These are phyloP conservation scores for Calephelis virginiensis DNA, from an alignment of 1,140 invertebrate genomes.

Conservation along the genomic window DNA sequence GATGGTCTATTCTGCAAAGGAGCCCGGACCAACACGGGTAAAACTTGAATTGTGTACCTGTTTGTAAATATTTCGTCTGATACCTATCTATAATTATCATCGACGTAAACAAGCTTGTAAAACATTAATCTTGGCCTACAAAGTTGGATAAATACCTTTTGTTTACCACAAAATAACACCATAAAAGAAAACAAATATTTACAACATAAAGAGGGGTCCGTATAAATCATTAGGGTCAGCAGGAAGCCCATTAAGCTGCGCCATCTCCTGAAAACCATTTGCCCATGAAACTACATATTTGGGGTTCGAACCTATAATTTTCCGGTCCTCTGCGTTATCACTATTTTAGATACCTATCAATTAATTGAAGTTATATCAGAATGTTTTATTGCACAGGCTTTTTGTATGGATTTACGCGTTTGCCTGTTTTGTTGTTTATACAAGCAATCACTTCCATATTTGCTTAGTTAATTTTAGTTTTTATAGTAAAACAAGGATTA, in stretches of 20 bases:
- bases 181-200: constrained; percentile 22
- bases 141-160: not conserved
- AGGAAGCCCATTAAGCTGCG: constrained; percentile 11
- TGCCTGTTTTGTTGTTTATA: too few species aligned
- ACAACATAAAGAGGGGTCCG: constrained; percentile 16
- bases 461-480: too few species aligned
- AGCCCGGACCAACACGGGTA: too few species aligned
- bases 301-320: constrained; percentile 22
- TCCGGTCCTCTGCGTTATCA: constrained; percentile 21
- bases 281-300: constrained; percentile 25
- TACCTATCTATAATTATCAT: too few species aligned
- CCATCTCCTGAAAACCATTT: constrained; percentile 20
- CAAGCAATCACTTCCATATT: too few species aligned
- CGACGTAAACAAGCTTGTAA: too few species aligned
- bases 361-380: constrained; percentile 1
- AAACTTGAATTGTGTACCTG: too few species aligned
- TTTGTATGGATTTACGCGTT: too few species aligned
- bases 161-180: not conserved
- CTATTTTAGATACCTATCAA: constrained; percentile 18
- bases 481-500: too few species aligned
- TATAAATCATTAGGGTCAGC: constrained; percentile 23
- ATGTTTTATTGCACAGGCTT: not conserved
- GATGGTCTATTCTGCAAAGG: too few species aligned
- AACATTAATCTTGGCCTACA: too few species aligned
- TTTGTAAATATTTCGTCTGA: too few species aligned